Evolutionary conservation across 2,113 vertebrate species (phyloP), one percentile per base, ranked within the genome.

Genomic region (Arothron firmamentum): DNA sequence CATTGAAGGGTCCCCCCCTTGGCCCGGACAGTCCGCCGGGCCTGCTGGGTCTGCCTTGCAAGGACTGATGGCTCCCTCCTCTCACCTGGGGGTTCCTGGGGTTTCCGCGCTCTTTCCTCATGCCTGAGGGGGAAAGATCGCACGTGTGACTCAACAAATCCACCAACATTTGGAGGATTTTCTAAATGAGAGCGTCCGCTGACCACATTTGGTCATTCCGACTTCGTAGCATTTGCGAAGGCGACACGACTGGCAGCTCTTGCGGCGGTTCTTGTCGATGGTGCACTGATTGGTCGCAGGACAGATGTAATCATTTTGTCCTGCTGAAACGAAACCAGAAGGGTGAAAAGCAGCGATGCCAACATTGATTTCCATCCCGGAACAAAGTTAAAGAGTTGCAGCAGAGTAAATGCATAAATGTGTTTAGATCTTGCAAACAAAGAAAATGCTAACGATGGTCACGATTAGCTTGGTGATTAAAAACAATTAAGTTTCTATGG

Each of bases 271-370:
- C 85, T 98, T 98, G 60, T 99, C 97, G 20, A 99, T 99, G 0
- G 96, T 99, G 87, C 97, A 99, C 20, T 98, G 96, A 71, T 99
- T 99, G 47, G 97, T 99, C 16, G 97, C 97, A 1, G 97, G 97
- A 67, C 97, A 99, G 87, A 99, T 96, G 78, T 99, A 99, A 78
- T 98, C 94, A 0, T 95, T 99, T 78, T 98, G 94, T 71, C 96
- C 97, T 99, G 87, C 97, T 99, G 86, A 57, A 62, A 56, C n/a
- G 45, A 4, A 47, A 4, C 45, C 49, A 28, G 18, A 52, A 15
- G 6, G 28, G 6, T 2, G 14, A 34, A 6, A 45, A 1, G 52
- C 7, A n/a, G 20, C 16, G 28, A 17, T 2, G 52, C 2, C 34
- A 25, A 28, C 16, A 34, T 31, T 53, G 7, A 1, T 31, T 8